phyloP scores from a whole-genome alignment of 2,888 invertebrate species.

The Hydrotaea diabolus region DNA sequence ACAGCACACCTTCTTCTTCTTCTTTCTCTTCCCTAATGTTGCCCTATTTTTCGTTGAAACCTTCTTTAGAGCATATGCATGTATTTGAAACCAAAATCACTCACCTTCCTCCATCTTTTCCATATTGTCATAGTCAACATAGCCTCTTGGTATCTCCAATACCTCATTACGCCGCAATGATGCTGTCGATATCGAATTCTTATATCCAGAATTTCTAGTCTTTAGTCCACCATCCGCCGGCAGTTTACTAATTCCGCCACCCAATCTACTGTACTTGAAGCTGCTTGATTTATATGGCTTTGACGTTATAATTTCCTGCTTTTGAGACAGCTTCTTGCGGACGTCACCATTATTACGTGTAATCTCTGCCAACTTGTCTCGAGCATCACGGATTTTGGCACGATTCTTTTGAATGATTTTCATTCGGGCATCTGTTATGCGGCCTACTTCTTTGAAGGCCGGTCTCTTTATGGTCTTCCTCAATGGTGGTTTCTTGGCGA shows the following conservation, averaged over 20 bases:
- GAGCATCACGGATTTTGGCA: slow-evolving; percentile 88
- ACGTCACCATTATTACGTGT: slow-evolving; percentile 89
- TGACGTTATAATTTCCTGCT: slow-evolving; percentile 74
- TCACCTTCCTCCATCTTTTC: slow-evolving; percentile 78
- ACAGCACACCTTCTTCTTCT: too few species aligned
- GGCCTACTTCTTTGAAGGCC: slow-evolving; percentile 67
- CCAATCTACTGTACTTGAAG: slow-evolving; percentile 51
- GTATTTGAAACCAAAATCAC: too few species aligned
- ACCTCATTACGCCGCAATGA: slow-evolving; percentile 68
- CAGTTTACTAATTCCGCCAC: neutral
- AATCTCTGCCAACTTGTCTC: slow-evolving; percentile 89
- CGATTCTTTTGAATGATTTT: slow-evolving; percentile 90
- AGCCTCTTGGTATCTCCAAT: slow-evolving; percentile 76
- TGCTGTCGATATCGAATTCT: slow-evolving; percentile 36
- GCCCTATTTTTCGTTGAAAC: too few species aligned
- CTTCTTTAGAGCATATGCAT: too few species aligned
- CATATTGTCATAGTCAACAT: slow-evolving; percentile 80
- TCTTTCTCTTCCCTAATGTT: too few species aligned
- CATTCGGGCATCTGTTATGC: slow-evolving; percentile 85
- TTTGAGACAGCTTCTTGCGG: slow-evolving; percentile 86
- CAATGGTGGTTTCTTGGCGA: slow-evolving; percentile 60
- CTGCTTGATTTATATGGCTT: slow-evolving; percentile 40
- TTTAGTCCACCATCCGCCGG: slow-evolving; percentile 66
- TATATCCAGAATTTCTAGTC: slow-evolving; percentile 65
- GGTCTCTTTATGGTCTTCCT: slow-evolving; percentile 68